These are phyloP conservation scores for Athalia rosae DNA, from an alignment of 2,888 invertebrate genomes.

Conservation along the genomic window DNA sequence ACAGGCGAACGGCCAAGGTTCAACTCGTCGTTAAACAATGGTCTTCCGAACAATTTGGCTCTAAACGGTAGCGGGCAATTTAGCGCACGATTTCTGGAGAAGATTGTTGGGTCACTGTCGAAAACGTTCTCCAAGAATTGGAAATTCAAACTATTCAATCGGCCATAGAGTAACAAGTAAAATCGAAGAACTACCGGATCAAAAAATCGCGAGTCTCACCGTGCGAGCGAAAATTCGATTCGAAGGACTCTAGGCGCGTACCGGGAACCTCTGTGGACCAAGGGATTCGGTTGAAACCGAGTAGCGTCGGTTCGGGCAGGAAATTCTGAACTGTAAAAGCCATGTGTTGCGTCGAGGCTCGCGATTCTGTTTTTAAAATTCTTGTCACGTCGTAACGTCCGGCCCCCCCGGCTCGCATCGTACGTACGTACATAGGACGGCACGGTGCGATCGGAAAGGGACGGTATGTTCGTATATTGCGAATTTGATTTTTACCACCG, in stretches of 20 bases:
- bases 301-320: conserved; percentile 14
- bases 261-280: conserved; percentile 11
- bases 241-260: background rate
- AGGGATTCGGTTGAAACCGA: conserved; percentile 9
- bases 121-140: conserved; percentile 1
- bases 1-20: conserved; percentile 66
- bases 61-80: conserved; percentile 69
- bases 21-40: conserved; percentile 70
- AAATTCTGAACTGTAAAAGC: conserved; percentile 31
- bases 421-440: conserved; percentile 13
- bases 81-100: conserved; percentile 71
- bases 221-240: conserved; percentile 16
- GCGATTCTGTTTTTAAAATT: conserved; percentile 16
- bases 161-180: background rate
- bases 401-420: background rate
- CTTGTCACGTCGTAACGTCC: conserved; percentile 10
- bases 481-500: conserved; percentile 27
- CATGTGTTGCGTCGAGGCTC: conserved; percentile 33
- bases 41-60: conserved; percentile 70
- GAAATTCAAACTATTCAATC: conserved; percentile 26
- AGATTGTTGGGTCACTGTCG: conserved; percentile 69
- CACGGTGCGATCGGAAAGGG: background rate
- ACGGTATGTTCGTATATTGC: conserved; percentile 20
- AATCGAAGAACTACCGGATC: conserved; percentile 8
- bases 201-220: conserved; percentile 19